phyloP scores from a whole-genome alignment of 2,797 vertebrate species.

The Balearica regulorum region DNA sequence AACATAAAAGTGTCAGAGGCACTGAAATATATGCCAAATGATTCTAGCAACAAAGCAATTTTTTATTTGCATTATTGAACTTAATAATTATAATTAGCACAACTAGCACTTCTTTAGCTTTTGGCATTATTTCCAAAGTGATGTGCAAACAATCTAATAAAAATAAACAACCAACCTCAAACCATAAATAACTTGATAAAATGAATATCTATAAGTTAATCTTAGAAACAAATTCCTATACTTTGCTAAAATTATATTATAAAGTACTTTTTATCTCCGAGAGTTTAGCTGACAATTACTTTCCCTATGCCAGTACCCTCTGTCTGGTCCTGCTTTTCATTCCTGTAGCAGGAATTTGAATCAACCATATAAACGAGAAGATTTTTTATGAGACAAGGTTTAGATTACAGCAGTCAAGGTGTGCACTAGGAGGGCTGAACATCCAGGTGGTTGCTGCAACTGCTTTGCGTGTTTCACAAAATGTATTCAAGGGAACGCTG shows the following conservation, averaged over 20 bases:
- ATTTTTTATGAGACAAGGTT: neutral
- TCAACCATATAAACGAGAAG: neutral
- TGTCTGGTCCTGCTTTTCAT: neutral
- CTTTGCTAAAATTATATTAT: neutral
- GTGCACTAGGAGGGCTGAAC: neutral
- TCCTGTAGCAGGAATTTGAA: neutral
- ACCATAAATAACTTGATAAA: neutral
- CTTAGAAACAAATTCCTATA: neutral
- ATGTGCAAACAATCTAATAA: neutral
- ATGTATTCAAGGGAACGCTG: neutral
- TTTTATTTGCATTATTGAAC: neutral
- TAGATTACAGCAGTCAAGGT: neutral
- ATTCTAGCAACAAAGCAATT: neutral
- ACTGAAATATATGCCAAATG: neutral
- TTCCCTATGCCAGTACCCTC: neutral
- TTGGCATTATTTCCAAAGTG: neutral
- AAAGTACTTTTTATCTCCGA: neutral
- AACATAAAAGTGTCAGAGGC: neutral
- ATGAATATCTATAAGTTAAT: neutral
- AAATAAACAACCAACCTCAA: neutral
- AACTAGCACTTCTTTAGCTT: neutral
- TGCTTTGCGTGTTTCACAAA: neutral
- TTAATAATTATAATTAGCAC: neutral
- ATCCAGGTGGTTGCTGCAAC: neutral
- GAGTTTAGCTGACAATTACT: neutral